Evolutionary conservation across 2,888 invertebrate species (phyloP), one percentile per base, ranked within the genome.

Genomic region (Allacma fusca): DNA sequence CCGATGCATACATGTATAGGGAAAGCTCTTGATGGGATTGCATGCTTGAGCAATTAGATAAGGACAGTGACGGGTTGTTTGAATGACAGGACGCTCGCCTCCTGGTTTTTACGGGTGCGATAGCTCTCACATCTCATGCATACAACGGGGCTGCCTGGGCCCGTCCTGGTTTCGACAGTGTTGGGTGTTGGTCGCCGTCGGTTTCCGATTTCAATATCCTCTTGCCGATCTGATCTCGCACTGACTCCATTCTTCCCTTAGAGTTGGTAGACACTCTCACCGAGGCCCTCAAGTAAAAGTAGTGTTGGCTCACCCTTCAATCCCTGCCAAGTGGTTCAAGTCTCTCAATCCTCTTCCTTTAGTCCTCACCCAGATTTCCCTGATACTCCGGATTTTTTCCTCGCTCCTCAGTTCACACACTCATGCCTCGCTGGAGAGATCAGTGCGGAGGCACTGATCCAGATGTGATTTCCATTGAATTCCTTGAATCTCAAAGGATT

Each of bases 11-110:
- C 19, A 50, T 50, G n/a, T n/a, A n/a, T n/a, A 50, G 50, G 62
- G 73, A 73, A 67, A 73, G 59, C 62, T 62, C 73, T 73, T 73
- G 62, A 70, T 62, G 62, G 73, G 62, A 59, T 73, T 73, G 73
- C 73, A 73, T 73, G 73, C 62, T 73, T 73, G 73, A 73, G 73
- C 73, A 73, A 73, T 73, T 73, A 73, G 73, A 73, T 73, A 73
- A 73, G 72, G 62, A 70, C 50, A 62, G 59, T 28, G 72, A 72
- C 62, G 59, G 71, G 57, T 59, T 26, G n/a, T 19, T 72, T 59
- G 62, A 73, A 70, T 70, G 34, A 62, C 73, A 64, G 73, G 29
- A 34, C 57, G 26, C 28, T 34, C 34, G 40, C 43, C 23, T 24
- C 40, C 50, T 50, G 50, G 50, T 50, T 50, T 50, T 50, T 50